phyloP scores from a whole-genome alignment of 2,113 vertebrate species.

The Hemiprocne comata region DNA sequence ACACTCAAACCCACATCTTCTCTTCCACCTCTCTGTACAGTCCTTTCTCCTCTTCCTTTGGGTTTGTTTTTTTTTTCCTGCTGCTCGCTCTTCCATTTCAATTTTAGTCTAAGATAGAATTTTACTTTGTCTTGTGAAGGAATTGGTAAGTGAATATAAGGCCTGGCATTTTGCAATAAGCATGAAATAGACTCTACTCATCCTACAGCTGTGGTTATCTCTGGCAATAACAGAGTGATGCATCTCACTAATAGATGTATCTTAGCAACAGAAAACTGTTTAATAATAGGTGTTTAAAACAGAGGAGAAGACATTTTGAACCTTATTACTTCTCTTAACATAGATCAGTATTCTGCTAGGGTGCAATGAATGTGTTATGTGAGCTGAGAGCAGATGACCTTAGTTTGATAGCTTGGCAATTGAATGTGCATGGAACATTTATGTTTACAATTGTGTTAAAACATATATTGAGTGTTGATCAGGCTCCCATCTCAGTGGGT shows the following conservation, averaged over 20 bases:
- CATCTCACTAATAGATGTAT: not conserved
- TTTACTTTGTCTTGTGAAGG: not conserved
- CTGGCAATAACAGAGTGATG: not conserved
- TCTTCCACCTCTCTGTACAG: not conserved
- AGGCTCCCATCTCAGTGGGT: not conserved
- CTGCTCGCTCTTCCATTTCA: not conserved
- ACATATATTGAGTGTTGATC: not conserved
- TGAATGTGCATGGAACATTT: not conserved
- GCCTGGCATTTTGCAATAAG: not conserved
- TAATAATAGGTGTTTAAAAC: not conserved
- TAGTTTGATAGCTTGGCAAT: not conserved
- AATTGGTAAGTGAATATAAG: not conserved
- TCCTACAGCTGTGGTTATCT: not conserved
- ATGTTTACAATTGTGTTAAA: not conserved
- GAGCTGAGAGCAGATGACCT: not conserved
- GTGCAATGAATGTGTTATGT: not conserved
- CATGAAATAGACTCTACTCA: not conserved
- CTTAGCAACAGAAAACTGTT: not conserved
- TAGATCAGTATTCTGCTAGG: not conserved
- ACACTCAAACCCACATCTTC: not conserved
- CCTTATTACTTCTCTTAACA: not conserved
- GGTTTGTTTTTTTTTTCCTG: not conserved
- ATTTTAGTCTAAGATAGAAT: not conserved
- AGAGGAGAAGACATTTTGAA: not conserved
- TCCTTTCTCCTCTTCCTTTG: not conserved